Base-by-base conservation (phyloP, 2,888 invertebrate species). In the Tetheella fluctuosa region DNA sequence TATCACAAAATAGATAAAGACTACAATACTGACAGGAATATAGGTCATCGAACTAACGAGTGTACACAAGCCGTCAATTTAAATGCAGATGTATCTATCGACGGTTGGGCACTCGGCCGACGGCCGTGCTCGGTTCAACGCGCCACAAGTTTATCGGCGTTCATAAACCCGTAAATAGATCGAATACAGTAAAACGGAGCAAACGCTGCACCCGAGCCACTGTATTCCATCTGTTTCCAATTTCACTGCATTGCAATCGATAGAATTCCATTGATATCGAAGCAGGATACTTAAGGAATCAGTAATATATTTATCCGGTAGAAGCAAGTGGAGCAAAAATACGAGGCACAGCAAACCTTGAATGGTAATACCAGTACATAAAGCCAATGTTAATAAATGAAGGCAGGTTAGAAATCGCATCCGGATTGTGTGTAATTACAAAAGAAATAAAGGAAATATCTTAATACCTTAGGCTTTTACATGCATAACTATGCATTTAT, bases 111-210 rank as follows among this genome's bases (percentile, higher is more conserved):
- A 65, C 52, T 71, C 68, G 66, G 70, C 73, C 69, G 71, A 69
- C 67, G 67, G 48, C 64, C 71, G 63, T 61, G 65, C 61, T 62
- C 71, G 79, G 83, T 86, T 85, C 85, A 84, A 86, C 81, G 84
- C 79, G 83, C 83, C 70, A 67, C 70, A 72, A 81, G 79, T 86
- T 88, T 88, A 89, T 87, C 83, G 85, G 64, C 81, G 76, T 87
- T 87, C 87, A 86, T 89, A 89, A 88, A 88, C 81, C 86, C 81
- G 87, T 89, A 90, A 90, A 90, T 89, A 91, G 89, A 90, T 89
- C 85, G 88, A 89, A 88, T 87, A 88, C 88, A 88, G 89, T 91
- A 85, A 89, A 89, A 88, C 84, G 76, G 73, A 77, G 80, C 80
- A 89, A 89, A 88, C 84, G 76, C 74, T 77, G 80, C 80, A 82